Conservation (phyloP, 2,797 vertebrate species). For the Hyperoplus immaculatus region DNA sequence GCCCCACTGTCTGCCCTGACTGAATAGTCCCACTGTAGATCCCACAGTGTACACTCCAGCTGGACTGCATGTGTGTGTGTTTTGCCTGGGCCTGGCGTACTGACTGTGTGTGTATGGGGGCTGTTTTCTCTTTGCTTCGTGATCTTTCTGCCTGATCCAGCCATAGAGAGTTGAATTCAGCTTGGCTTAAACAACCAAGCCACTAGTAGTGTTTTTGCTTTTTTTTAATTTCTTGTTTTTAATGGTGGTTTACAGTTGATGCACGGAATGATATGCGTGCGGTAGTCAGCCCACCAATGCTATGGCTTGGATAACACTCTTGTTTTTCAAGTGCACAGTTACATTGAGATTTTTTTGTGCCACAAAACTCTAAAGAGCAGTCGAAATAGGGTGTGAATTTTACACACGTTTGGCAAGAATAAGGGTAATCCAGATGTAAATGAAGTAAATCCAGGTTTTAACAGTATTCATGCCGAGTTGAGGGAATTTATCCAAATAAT, state of each 20-base stretch:
- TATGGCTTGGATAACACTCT: background rate
- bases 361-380: background rate
- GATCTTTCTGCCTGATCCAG: slow-evolving; percentile 35
- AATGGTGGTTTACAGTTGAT: slow-evolving; percentile 38
- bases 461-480: background rate
- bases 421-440: slow-evolving; percentile 1
- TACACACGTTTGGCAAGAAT: slow-evolving; percentile 5
- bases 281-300: slow-evolving; percentile 23
- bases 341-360: background rate
- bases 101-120: background rate
- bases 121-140: slow-evolving; percentile 43
- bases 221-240: slow-evolving; percentile 10
- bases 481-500: background rate
- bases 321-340: slow-evolving; percentile 1
- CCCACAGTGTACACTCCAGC: slow-evolving; percentile 5
- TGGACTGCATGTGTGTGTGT: slow-evolving; percentile 19
- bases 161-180: slow-evolving; percentile 34
- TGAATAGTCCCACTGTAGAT: slow-evolving; percentile 52
- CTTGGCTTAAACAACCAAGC: slow-evolving; percentile 3
- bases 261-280: slow-evolving; percentile 9
- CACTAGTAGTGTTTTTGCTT: slow-evolving; percentile 4
- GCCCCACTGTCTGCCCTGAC: slow-evolving; percentile 18
- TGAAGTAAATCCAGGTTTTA: background rate
- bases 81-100: slow-evolving; percentile 13
- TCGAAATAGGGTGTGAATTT: background rate